A percentile compares a stretch with the other conserved stretches of the same genome.
phyloP scores from a whole-genome alignment of 2,113 vertebrate species.

The Halcyon senegalensis region DNA sequence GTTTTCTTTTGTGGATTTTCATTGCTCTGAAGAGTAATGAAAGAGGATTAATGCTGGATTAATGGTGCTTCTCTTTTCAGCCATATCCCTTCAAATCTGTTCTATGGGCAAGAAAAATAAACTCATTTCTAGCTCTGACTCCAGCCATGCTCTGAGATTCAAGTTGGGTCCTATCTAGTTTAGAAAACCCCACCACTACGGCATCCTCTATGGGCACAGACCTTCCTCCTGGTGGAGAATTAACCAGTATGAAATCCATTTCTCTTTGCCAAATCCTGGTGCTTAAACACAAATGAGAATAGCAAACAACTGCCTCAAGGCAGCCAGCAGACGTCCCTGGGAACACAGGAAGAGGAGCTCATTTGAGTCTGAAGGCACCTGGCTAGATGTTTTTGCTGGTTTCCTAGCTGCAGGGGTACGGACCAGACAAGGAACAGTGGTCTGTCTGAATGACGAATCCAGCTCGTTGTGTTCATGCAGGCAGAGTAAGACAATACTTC shows the following conservation, averaged over 20 bases:
- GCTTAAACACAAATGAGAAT: conserved; percentile 8
- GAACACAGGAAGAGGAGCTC: conserved; percentile 35
- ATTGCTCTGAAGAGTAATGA: neutral
- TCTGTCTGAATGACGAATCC: neutral
- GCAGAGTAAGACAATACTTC: neutral
- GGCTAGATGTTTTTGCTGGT: neutral
- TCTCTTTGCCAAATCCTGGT: neutral
- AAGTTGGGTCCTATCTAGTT: neutral
- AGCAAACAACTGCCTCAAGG: conserved; percentile 26
- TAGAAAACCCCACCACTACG: neutral
- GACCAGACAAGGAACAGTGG: neutral
- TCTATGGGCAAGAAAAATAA: neutral
- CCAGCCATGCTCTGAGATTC: neutral
- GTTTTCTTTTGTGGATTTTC: neutral
- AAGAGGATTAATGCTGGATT: neutral
- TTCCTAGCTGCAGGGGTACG: neutral
- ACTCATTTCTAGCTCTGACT: neutral
- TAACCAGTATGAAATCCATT: neutral
- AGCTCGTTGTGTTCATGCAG: neutral
- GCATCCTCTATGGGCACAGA: neutral
- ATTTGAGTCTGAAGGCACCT: neutral
- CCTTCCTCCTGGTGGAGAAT: neutral
- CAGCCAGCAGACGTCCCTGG: conserved; percentile 5
- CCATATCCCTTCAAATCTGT: neutral
- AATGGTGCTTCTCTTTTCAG: neutral